Conservation (phyloP, 2,888 invertebrate genomes). For the Alloscopus bannaensis region DNA sequence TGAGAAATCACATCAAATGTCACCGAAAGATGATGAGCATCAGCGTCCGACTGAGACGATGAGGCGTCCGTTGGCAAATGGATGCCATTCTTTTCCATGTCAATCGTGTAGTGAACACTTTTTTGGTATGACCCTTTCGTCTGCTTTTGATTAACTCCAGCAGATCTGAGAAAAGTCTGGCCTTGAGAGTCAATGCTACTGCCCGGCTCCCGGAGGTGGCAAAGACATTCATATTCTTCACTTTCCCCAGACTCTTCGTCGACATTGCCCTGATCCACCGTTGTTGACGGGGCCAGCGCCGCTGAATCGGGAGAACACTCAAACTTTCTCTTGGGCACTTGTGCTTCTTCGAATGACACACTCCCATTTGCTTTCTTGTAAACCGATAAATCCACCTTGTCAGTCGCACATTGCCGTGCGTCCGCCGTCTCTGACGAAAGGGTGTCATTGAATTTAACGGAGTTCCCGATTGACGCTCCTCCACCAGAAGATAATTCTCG, state of each 20-base stretch:
- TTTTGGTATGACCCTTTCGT: constrained; percentile 9
- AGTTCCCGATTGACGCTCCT: constrained; percentile 24
- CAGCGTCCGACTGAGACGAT: constrained; percentile 55
- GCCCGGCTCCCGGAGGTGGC: constrained; percentile 43
- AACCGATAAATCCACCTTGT: constrained; percentile 29
- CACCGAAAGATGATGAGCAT: constrained; percentile 59
- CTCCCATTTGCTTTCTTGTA: constrained; percentile 57
- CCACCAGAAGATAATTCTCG: constrained; percentile 28
- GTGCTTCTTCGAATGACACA: constrained; percentile 41
- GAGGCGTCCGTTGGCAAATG: constrained; percentile 38
- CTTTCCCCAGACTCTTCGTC: constrained; percentile 54
- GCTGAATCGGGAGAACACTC: neutral
- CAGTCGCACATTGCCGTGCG: constrained; percentile 8
- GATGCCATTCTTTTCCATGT: constrained; percentile 37
- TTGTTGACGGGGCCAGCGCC: constrained; percentile 44
- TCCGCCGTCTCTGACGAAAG: constrained; percentile 3
- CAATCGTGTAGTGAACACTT: constrained; percentile 53
- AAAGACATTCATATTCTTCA: constrained; percentile 58
- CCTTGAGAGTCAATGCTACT: constrained; percentile 7
- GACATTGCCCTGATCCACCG: constrained; percentile 46
- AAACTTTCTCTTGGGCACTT: constrained; percentile 28
- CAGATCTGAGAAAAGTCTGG: constrained; percentile 15
- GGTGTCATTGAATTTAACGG: constrained; percentile 54
- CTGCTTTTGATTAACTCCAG: constrained; percentile 26
- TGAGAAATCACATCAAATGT: constrained; percentile 63